These are phyloP conservation scores for Andrena fulva DNA, from an alignment of 2,888 invertebrate genomes.

Conservation along the genomic window DNA sequence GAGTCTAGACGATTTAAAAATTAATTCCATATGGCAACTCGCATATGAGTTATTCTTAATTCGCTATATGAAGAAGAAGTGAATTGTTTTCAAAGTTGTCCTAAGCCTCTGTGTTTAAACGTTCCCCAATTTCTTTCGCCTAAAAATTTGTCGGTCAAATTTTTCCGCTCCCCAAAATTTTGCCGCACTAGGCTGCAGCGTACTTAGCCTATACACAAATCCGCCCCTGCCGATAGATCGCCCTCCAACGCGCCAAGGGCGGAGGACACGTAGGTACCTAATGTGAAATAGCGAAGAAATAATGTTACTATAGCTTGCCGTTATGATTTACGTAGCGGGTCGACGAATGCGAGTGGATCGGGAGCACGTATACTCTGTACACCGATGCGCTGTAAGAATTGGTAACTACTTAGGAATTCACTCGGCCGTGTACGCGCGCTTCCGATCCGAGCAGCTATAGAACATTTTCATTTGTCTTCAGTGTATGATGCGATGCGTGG, in stretches of 20 bases:
- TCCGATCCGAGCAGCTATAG: constrained; percentile 39
- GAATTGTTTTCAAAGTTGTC: no score
- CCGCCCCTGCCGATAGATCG: constrained; percentile 9
- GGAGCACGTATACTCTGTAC: constrained; percentile 43
- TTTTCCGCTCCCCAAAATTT: no score
- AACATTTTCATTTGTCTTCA: constrained; percentile 53
- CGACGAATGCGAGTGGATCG: constrained; percentile 34
- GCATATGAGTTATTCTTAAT: no score
- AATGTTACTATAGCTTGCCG: constrained; percentile 42
- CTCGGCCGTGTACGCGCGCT: constrained; percentile 56
- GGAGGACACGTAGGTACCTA: constrained; percentile 65
- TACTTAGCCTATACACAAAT: no score
- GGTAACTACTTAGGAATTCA: constrained; percentile 17
- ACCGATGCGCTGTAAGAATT: constrained; percentile 14
- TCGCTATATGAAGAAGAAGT: no score
- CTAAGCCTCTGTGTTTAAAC: no score
- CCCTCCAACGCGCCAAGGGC: constrained; percentile 33
- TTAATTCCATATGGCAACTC: no score
- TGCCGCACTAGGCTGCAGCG: no score
- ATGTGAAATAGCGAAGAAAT: constrained; percentile 61
- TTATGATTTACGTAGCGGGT: constrained; percentile 37
- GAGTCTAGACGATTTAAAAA: no score
- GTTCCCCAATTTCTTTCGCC: no score
- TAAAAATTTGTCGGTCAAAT: no score
- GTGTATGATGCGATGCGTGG: constrained; percentile 50